Conservation (phyloP, 2,113 vertebrate genomes). For the Pholis gunnellus region DNA sequence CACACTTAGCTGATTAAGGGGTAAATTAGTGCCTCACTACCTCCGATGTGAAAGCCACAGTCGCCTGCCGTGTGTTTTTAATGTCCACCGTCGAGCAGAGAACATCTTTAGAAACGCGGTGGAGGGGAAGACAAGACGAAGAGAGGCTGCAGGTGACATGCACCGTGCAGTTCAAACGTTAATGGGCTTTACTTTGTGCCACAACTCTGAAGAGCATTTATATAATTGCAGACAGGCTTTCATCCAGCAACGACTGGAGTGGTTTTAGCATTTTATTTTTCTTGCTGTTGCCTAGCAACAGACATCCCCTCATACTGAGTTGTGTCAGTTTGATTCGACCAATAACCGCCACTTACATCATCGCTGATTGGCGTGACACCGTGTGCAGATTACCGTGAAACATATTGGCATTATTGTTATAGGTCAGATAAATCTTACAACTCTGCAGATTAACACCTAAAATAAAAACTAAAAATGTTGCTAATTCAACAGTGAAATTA, state of each 20-base stretch:
- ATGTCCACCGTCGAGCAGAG: neutral
- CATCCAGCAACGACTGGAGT: slow-evolving; percentile 79
- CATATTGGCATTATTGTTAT: slow-evolving; percentile 20
- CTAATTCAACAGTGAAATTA: neutral
- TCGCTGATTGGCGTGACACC: slow-evolving; percentile 14
- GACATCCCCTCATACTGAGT: slow-evolving; percentile 77
- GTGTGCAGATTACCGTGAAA: slow-evolving; percentile 12
- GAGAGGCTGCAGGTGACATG: slow-evolving; percentile 58
- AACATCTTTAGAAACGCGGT: neutral
- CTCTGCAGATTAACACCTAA: neutral
- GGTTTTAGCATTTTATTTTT: slow-evolving; percentile 83
- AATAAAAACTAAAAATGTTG: neutral
- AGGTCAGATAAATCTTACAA: neutral
- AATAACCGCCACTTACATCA: slow-evolving; percentile 69
- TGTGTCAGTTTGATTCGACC: slow-evolving; percentile 76
- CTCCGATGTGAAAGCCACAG: neutral
- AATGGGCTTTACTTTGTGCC: slow-evolving; percentile 70
- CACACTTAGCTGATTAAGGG: neutral
- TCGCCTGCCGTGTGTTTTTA: neutral
- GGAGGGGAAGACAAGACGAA: slow-evolving; percentile 22
- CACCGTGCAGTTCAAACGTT: slow-evolving; percentile 62
- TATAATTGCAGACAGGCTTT: slow-evolving; percentile 84
- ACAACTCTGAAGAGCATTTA: slow-evolving; percentile 80
- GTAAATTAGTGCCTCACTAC: neutral
- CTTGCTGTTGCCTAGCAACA: slow-evolving; percentile 86